Evolutionary conservation across 2,113 vertebrate genomes (phyloP).

Genomic region (Cettia cetti): DNA sequence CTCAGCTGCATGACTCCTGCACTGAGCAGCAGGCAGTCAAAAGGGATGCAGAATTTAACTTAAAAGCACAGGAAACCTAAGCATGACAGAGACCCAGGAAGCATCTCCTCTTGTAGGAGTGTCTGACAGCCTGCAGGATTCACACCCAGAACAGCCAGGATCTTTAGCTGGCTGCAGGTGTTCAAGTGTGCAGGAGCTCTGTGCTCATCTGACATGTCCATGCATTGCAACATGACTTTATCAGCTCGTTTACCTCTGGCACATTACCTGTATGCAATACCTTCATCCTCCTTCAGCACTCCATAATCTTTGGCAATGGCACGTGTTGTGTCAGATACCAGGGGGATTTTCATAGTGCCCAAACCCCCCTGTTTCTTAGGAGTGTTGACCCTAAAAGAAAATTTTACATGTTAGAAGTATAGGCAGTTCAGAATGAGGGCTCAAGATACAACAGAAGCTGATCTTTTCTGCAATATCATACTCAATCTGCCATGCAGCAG

Average conservation of each 20-base stretch:
- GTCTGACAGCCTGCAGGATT: not conserved
- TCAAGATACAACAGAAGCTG: not conserved
- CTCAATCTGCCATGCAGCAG: not conserved
- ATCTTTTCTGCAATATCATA: not conserved
- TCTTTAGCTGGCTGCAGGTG: not conserved
- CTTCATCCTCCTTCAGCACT: slow-evolving; percentile 93
- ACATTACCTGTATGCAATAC: slow-evolving; percentile 91
- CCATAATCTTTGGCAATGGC: slow-evolving; percentile 89
- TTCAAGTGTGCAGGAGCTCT: not conserved
- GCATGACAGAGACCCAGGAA: not conserved
- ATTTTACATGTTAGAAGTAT: not conserved
- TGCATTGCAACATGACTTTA: not conserved
- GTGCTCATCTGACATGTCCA: not conserved
- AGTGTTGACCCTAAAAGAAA: slow-evolving; percentile 82
- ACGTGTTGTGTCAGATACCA: slow-evolving; percentile 86
- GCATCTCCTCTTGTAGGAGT: not conserved
- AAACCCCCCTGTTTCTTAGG: slow-evolving; percentile 94
- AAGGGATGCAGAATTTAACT: not conserved
- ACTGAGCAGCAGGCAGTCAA: not conserved
- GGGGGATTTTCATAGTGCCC: slow-evolving; percentile 90
- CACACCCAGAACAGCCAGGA: not conserved
- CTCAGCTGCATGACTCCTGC: not conserved
- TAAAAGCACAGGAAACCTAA: not conserved
- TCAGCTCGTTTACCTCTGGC: not conserved
- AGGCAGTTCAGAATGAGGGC: not conserved